These are phyloP conservation scores for Caranx melampygus DNA, from an alignment of 2,113 vertebrate genomes.

Conservation along the genomic window DNA sequence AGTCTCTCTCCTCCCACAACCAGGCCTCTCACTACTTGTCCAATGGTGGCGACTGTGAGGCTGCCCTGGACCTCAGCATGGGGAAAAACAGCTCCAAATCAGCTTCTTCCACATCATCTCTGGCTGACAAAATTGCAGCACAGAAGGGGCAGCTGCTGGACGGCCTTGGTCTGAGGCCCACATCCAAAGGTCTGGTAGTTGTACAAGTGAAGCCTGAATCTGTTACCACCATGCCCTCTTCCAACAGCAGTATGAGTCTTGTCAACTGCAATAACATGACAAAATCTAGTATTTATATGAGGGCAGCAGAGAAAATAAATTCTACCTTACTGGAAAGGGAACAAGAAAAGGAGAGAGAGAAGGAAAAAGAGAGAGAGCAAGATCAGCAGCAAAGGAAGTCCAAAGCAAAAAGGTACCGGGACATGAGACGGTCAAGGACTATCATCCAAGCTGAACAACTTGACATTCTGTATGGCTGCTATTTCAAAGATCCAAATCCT, in stretches of 20 bases:
- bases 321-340: slow-evolving; percentile 72
- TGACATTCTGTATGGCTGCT: slow-evolving; percentile 93
- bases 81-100: slow-evolving; percentile 79
- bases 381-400: slow-evolving; percentile 75
- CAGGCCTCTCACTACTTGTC: slow-evolving; percentile 74
- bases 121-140: slow-evolving; percentile 72
- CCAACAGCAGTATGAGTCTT: slow-evolving; percentile 69
- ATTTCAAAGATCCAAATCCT: slow-evolving; percentile 93
- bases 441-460: slow-evolving; percentile 93
- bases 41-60: slow-evolving; percentile 81
- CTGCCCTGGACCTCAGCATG: slow-evolving; percentile 85
- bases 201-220: slow-evolving; percentile 84
- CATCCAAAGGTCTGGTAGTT: slow-evolving; percentile 82
- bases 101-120: slow-evolving; percentile 66
- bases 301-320: slow-evolving; percentile 77
- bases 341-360: slow-evolving; percentile 69
- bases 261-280: slow-evolving; percentile 75
- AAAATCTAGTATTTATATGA: slow-evolving; percentile 78
- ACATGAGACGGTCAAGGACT: slow-evolving; percentile 89
- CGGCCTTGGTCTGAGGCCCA: slow-evolving; percentile 82
- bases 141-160: slow-evolving; percentile 83
- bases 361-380: slow-evolving; percentile 64
- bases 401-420: slow-evolving; percentile 81
- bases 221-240: slow-evolving; percentile 57
- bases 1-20: slow-evolving; percentile 69